These are phyloP conservation scores for Argyrosomus regius DNA, from an alignment of 2,797 vertebrate genomes.

Conservation along the genomic window DNA sequence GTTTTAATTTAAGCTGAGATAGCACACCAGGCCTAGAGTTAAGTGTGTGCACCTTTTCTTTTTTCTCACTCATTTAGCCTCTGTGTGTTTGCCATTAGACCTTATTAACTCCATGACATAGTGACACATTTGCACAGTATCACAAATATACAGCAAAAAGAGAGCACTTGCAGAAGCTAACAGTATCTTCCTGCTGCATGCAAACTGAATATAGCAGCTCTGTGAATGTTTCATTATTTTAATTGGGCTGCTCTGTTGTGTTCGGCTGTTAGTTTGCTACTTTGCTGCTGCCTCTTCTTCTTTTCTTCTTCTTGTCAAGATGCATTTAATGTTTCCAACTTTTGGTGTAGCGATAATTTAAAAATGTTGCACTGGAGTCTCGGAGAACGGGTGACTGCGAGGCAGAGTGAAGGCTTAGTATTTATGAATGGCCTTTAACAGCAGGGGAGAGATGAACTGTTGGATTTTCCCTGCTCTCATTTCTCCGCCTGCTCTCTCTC, in stretches of 20 bases:
- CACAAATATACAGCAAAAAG: not conserved
- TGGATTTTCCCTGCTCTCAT: slow-evolving; percentile 59
- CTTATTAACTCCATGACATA: slow-evolving; percentile 22
- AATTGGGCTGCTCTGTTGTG: slow-evolving; percentile 39
- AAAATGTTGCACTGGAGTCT: slow-evolving; percentile 46
- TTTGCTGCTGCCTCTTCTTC: slow-evolving; percentile 15
- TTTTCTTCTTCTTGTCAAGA: slow-evolving; percentile 52
- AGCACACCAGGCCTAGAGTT: not conserved
- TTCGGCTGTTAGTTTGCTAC: slow-evolving; percentile 33
- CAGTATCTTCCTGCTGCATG: slow-evolving; percentile 20
- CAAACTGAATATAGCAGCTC: slow-evolving; percentile 38
- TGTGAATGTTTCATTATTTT: slow-evolving; percentile 57
- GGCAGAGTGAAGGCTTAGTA: slow-evolving; percentile 56
- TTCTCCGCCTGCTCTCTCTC: slow-evolving; percentile 44
- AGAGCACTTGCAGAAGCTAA: slow-evolving; percentile 5
- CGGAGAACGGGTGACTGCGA: slow-evolving; percentile 50
- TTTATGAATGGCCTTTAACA: slow-evolving; percentile 81
- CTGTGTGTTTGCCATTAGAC: slow-evolving; percentile 4
- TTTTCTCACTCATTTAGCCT: not conserved
- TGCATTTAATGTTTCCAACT: slow-evolving; percentile 54
- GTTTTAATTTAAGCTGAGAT: not conserved
- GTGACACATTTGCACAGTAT: slow-evolving; percentile 25
- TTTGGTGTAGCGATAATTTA: slow-evolving; percentile 54
- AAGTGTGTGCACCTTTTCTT: not conserved
- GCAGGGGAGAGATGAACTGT: slow-evolving; percentile 70